These are phyloP conservation scores for Thermophis baileyi DNA, from an alignment of 2,113 vertebrate genomes.

Conservation along the genomic window DNA sequence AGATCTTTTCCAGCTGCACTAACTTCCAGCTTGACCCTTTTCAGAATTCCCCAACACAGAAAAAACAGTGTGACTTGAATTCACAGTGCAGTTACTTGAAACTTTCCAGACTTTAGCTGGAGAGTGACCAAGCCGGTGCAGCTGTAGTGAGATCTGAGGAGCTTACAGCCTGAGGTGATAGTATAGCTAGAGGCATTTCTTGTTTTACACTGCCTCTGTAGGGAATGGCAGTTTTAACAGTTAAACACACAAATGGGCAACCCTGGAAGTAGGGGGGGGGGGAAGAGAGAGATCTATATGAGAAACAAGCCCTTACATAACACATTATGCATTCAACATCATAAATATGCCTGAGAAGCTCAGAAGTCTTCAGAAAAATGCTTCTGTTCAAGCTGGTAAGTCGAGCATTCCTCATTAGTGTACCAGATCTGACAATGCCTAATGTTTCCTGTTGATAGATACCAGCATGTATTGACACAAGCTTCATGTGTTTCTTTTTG, in stretches of 20 bases:
- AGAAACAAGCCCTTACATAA: conserved; percentile 21
- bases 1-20: conserved; percentile 20
- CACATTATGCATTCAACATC: background rate
- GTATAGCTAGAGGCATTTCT: background rate
- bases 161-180: rapidly evolving
- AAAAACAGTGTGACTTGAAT: conserved; percentile 16
- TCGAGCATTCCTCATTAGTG: conserved; percentile 39
- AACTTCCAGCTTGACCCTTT: conserved; percentile 16
- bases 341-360: background rate
- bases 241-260: conserved; percentile 22
- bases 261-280: background rate
- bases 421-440: conserved; percentile 41
- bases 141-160: background rate
- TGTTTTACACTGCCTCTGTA: background rate
- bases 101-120: conserved; percentile 11
- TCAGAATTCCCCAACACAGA: background rate
- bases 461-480: conserved; percentile 60
- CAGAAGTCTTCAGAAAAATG: conserved; percentile 31
- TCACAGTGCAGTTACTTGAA: conserved; percentile 12
- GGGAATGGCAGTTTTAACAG: background rate
- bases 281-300: background rate
- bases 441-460: conserved; percentile 76
- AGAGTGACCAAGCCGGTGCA: background rate
- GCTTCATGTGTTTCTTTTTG: conserved; percentile 58
- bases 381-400: conserved; percentile 26